Evolutionary conservation across 64 coral and sea anemone species (phyloP).

Genomic region (Catalaphyllia jardinei): DNA sequence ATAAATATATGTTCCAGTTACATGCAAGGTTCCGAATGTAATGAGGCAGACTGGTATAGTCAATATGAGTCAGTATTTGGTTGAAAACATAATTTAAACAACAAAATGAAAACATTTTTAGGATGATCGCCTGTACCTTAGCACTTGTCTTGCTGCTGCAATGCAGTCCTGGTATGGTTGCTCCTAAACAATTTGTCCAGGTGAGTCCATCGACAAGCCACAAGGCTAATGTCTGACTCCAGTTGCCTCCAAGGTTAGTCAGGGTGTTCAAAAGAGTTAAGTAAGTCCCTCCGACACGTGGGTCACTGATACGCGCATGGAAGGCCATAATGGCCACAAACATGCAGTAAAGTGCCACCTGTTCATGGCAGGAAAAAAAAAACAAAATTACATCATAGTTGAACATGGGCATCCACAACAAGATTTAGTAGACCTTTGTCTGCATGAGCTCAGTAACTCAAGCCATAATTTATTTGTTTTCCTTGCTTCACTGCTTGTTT

Average conservation of each 20-base stretch:
- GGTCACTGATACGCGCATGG: constrained; percentile 85
- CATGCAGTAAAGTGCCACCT: constrained; percentile 95
- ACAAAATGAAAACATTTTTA: too few relatives aligned
- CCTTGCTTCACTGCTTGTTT: too few relatives aligned
- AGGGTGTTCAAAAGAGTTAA: constrained; percentile 94
- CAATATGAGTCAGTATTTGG: too few relatives aligned
- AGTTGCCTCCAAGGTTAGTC: constrained; percentile 87
- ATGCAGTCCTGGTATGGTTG: not conserved
- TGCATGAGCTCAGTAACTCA: too few relatives aligned
- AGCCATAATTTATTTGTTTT: too few relatives aligned
- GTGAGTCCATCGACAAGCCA: constrained; percentile 94
- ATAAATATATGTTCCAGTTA: too few relatives aligned
- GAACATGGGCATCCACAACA: too few relatives aligned
- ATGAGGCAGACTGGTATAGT: too few relatives aligned
- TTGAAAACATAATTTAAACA: too few relatives aligned
- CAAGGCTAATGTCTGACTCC: constrained; percentile 78
- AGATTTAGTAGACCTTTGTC: too few relatives aligned
- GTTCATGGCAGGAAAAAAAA: not conserved
- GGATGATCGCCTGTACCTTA: constrained; percentile 1
- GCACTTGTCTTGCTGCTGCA: constrained; percentile 25
- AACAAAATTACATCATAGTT: not conserved
- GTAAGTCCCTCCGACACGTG: constrained; percentile 92
- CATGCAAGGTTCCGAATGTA: too few relatives aligned
- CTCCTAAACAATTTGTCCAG: constrained; percentile 79
- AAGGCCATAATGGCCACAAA: constrained; percentile 96